Conservation (phyloP, 2,797 vertebrate species). For the Hirundo rustica region DNA sequence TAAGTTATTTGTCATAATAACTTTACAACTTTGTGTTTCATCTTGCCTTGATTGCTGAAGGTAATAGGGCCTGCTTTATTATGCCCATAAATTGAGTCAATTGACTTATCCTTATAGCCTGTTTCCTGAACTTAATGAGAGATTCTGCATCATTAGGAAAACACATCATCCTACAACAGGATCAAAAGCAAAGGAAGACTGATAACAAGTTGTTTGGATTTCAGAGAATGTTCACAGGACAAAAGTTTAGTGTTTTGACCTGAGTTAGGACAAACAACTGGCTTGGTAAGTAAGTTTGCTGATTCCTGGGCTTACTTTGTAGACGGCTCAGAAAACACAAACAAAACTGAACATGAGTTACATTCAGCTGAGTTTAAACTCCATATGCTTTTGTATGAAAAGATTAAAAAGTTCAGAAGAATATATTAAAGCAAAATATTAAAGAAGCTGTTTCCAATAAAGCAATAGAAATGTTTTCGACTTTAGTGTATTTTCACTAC, state of each 20-base stretch:
- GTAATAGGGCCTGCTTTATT: conserved; percentile 82
- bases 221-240: conserved; percentile 69
- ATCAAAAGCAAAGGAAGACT: conserved; percentile 79
- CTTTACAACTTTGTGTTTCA: conserved; percentile 79
- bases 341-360: background rate
- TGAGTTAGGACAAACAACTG: conserved; percentile 61
- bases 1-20: conserved; percentile 80
- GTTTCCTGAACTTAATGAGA: conserved; percentile 87
- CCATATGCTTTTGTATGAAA: background rate
- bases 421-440: background rate
- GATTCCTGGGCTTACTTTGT: background rate
- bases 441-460: background rate
- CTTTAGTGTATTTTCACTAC: background rate
- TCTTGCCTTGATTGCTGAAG: conserved; percentile 79
- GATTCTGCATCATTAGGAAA: conserved; percentile 85
- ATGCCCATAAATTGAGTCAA: conserved; percentile 84
- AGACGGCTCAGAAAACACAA: conserved; percentile 25
- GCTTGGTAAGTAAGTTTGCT: conserved; percentile 34
- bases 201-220: conserved; percentile 79
- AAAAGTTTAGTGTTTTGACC: conserved; percentile 72
- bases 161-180: conserved; percentile 80
- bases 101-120: conserved; percentile 86
- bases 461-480: background rate
- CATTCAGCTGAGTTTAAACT: background rate
- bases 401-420: background rate